These are phyloP conservation scores for Alethe diademata DNA, from an alignment of 2,113 vertebrate species.

Conservation along the genomic window DNA sequence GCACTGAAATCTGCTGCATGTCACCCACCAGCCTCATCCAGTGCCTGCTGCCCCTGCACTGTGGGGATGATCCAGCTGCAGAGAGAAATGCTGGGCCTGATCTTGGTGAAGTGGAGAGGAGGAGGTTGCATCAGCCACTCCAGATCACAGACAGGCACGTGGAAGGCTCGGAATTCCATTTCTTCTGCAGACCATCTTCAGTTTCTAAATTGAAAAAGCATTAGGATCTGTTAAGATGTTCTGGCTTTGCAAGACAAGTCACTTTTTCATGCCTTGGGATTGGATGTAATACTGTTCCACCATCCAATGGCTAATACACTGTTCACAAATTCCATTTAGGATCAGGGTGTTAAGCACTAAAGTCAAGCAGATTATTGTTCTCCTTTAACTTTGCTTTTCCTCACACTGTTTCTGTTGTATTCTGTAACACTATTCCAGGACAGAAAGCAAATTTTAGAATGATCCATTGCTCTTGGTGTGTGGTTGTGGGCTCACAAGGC, in stretches of 20 bases:
- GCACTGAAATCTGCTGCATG: accelerated
- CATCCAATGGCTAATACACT: neutral
- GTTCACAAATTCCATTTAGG: neutral
- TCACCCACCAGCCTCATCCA: neutral
- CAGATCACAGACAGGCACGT: neutral
- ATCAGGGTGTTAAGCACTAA: neutral
- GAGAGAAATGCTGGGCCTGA: neutral
- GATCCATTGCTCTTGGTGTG: neutral
- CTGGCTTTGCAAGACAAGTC: neutral
- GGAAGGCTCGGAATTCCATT: neutral
- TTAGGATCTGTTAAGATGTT: neutral
- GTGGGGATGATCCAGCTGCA: neutral
- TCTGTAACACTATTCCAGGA: neutral
- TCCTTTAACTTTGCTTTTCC: neutral
- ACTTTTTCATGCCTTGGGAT: neutral
- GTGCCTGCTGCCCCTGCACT: neutral
- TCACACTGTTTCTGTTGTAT: neutral
- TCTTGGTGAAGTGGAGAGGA: neutral
- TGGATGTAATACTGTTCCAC: neutral
- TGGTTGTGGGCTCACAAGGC: neutral
- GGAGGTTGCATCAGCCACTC: neutral
- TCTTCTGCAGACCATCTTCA: neutral
- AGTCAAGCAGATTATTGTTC: neutral
- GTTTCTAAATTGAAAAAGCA: neutral
- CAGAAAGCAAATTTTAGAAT: neutral